Evolutionary conservation across 30 jellyfish, hydroid and myxozoan species (phyloP).

Genomic region (Mastigias papua): DNA sequence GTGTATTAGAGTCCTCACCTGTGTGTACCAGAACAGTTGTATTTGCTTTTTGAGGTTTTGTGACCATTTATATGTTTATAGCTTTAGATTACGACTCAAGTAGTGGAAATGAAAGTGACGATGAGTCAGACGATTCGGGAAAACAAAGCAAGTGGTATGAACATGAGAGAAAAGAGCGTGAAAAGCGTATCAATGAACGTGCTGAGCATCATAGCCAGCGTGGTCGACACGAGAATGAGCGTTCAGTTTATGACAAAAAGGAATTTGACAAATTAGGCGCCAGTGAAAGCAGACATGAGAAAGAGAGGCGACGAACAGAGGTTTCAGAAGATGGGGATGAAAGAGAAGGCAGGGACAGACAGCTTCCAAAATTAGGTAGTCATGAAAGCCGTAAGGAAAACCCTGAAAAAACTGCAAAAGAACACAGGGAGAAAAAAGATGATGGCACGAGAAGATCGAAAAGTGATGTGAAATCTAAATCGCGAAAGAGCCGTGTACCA

Average conservation of each 20-base stretch:
- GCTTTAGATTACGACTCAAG: slow-evolving; percentile 80
- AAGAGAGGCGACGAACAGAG: neutral
- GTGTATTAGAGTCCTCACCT: too few relatives aligned
- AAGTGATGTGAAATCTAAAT: neutral
- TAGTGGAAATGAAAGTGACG: slow-evolving; percentile 86
- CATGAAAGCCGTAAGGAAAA: neutral
- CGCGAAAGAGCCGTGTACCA: neutral
- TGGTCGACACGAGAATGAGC: neutral
- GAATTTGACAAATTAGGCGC: neutral
- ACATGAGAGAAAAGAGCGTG: slow-evolving; percentile 17
- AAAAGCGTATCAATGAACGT: neutral
- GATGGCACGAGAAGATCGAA: neutral
- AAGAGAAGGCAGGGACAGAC: neutral
- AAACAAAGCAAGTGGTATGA: slow-evolving; percentile 58
- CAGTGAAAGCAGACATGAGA: neutral
- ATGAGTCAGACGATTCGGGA: slow-evolving; percentile 61
- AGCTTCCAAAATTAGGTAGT: neutral
- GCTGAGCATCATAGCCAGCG: neutral
- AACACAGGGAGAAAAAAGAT: neutral
- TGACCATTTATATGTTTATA: neutral
- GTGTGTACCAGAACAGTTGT: too few relatives aligned
- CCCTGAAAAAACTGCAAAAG: neutral
- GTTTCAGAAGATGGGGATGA: neutral
- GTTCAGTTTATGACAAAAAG: neutral
- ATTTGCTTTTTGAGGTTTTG: too few relatives aligned